These are phyloP conservation scores for Chymomyza procnemis DNA, from an alignment of 2,888 invertebrate genomes.

Conservation along the genomic window DNA sequence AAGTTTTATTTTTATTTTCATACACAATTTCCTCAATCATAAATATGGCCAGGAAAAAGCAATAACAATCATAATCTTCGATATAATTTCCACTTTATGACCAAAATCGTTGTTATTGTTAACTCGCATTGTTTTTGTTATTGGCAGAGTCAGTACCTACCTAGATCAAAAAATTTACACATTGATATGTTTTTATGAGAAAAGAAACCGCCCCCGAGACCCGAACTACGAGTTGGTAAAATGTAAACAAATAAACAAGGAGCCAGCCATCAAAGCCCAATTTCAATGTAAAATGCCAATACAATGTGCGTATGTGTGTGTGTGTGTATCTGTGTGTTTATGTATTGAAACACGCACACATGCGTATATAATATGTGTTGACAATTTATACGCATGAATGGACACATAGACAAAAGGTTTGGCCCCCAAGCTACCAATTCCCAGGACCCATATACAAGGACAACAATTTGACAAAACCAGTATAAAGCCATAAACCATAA, in stretches of 20 bases:
- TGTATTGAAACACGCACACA: background rate
- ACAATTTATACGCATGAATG: slow-evolving; percentile 60
- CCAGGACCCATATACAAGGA: background rate
- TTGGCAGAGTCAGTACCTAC: no score
- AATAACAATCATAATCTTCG: slow-evolving; percentile 67
- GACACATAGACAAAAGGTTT: slow-evolving; percentile 60
- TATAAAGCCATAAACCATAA: slow-evolving; percentile 70
- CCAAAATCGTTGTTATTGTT: background rate
- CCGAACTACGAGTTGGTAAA: slow-evolving; percentile 14
- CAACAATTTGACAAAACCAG: slow-evolving; percentile 66
- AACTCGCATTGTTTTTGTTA: slow-evolving; percentile 35
- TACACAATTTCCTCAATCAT: slow-evolving; percentile 2
- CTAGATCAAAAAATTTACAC: slow-evolving; percentile 57
- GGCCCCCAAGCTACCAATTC: slow-evolving; percentile 6
- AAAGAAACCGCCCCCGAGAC: slow-evolving; percentile 5
- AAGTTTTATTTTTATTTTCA: slow-evolving; percentile 26
- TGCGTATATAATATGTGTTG: slow-evolving; percentile 40
- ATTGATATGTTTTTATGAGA: slow-evolving; percentile 66
- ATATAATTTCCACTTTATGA: slow-evolving; percentile 66
- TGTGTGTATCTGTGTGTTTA: background rate
- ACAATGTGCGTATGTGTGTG: background rate
- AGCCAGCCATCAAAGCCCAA: slow-evolving; percentile 62
- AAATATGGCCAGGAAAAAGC: slow-evolving; percentile 17
- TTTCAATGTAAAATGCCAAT: slow-evolving; percentile 62
- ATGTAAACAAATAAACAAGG: slow-evolving; percentile 69